These are phyloP conservation scores for Sylvia atricapilla DNA, from an alignment of 2,113 vertebrate genomes.

Conservation along the genomic window DNA sequence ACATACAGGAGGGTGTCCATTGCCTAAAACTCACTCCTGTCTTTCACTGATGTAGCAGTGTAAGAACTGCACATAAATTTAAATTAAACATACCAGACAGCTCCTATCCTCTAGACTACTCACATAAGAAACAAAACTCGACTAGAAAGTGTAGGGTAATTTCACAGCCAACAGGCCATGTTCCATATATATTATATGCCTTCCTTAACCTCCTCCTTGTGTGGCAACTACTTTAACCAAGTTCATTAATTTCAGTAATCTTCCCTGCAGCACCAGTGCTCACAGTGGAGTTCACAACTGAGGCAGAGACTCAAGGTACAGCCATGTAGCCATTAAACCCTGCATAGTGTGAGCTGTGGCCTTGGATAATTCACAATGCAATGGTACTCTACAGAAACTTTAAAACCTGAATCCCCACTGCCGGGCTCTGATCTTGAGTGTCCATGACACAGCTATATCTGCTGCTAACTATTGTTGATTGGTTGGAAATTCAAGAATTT, in stretches of 20 bases:
- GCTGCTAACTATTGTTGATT: neutral
- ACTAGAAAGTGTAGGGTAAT: neutral
- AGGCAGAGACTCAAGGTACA: neutral
- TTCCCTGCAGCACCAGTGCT: neutral
- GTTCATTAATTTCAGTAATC: neutral
- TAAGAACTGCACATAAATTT: neutral
- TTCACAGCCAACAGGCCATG: neutral
- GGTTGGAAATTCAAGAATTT: neutral
- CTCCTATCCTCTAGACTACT: neutral
- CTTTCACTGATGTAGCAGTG: neutral
- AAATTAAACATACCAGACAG: neutral
- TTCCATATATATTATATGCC: fast-evolving
- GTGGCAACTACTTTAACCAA: neutral
- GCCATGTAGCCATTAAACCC: neutral
- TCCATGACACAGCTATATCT: neutral
- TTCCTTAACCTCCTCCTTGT: neutral
- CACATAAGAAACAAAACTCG: neutral
- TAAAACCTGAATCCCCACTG: neutral
- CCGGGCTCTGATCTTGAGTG: neutral
- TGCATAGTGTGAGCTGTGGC: fast-evolving
- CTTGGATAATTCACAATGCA: neutral
- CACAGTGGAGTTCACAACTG: neutral
- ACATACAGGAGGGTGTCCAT: neutral
- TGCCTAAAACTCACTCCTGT: neutral
- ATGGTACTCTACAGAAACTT: neutral